phyloP scores from a whole-genome alignment of 2,888 invertebrate species.

The Drosophila prostipennis region DNA sequence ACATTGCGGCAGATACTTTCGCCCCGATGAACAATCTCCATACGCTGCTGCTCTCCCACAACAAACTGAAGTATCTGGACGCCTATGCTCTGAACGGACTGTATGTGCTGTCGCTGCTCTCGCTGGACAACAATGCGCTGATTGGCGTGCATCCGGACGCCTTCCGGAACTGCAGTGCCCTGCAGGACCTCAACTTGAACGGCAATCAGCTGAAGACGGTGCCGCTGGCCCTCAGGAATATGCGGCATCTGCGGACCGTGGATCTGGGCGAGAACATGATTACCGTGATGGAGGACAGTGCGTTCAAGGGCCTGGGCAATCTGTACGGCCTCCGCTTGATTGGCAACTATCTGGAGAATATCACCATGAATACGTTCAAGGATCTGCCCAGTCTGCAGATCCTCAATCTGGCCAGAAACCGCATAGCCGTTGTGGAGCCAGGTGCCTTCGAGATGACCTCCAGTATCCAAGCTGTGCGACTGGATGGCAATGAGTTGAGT shows the following conservation, averaged over 20 bases:
- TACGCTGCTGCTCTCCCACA: constrained; percentile 93
- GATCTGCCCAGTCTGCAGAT: constrained; percentile 93
- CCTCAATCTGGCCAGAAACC: constrained; percentile 94
- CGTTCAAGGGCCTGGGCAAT: constrained; percentile 93
- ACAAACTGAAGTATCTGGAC: constrained; percentile 93
- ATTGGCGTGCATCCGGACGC: constrained; percentile 94
- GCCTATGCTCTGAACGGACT: constrained; percentile 94
- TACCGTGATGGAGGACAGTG: constrained; percentile 90
- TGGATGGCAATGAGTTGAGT: constrained; percentile 93
- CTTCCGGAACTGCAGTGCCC: constrained; percentile 94
- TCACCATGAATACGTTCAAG: constrained; percentile 91
- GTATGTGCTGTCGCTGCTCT: constrained; percentile 93
- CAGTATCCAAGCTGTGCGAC: constrained; percentile 92
- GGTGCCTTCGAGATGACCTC: constrained; percentile 92
- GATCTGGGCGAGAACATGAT: constrained; percentile 97
- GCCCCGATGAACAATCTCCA: constrained; percentile 96
- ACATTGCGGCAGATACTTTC: constrained; percentile 94
- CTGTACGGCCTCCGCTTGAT: constrained; percentile 95
- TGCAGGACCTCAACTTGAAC: constrained; percentile 95
- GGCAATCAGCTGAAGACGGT: constrained; percentile 92
- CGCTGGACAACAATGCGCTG: constrained; percentile 93
- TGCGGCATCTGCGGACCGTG: constrained; percentile 93
- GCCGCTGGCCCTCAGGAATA: constrained; percentile 92
- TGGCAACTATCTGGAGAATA: constrained; percentile 93
- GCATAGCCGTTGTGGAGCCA: constrained; percentile 90